A percentile compares a stretch with the other conserved stretches of the same genome.
Evolutionary conservation across 2,113 vertebrate species (phyloP).

Genomic region (Solea solea): DNA sequence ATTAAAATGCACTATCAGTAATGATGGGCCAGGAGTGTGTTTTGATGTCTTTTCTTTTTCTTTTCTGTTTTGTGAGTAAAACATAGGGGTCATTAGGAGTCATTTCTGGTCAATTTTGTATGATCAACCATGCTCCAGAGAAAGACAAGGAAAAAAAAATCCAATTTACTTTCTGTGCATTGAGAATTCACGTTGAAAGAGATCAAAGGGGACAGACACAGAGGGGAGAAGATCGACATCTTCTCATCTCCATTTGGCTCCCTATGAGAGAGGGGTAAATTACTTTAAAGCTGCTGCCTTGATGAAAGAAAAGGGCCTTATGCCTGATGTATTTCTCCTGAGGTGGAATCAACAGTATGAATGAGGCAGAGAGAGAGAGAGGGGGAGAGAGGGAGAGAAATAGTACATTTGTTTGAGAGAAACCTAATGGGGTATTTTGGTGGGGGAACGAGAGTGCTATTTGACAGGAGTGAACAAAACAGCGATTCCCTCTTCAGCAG

Average conservation of each 20-base stretch:
- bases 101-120: slow-evolving; percentile 76
- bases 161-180: slow-evolving; percentile 72
- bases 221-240: slow-evolving; percentile 77
- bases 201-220: slow-evolving; percentile 78
- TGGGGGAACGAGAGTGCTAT: slow-evolving; percentile 50
- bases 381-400: background rate
- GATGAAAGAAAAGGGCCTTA: slow-evolving; percentile 69
- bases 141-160: slow-evolving; percentile 48
- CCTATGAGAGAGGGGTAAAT: slow-evolving; percentile 68
- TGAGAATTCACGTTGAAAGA: slow-evolving; percentile 67
- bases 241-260: slow-evolving; percentile 75
- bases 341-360: slow-evolving; percentile 74
- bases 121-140: slow-evolving; percentile 71
- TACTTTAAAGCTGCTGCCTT: slow-evolving; percentile 72
- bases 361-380: slow-evolving; percentile 60
- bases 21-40: slow-evolving; percentile 66
- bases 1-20: slow-evolving; percentile 71
- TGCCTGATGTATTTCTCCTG: slow-evolving; percentile 69
- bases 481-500: slow-evolving; percentile 52
- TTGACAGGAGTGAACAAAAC: slow-evolving; percentile 67
- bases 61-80: slow-evolving; percentile 46
- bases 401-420: slow-evolving; percentile 58
- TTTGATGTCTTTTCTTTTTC: slow-evolving; percentile 40
- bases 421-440: slow-evolving; percentile 48
- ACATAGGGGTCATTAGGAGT: slow-evolving; percentile 75